Evolutionary conservation across 2,888 invertebrate genomes (phyloP).

Genomic region (Volucella bombylans): DNA sequence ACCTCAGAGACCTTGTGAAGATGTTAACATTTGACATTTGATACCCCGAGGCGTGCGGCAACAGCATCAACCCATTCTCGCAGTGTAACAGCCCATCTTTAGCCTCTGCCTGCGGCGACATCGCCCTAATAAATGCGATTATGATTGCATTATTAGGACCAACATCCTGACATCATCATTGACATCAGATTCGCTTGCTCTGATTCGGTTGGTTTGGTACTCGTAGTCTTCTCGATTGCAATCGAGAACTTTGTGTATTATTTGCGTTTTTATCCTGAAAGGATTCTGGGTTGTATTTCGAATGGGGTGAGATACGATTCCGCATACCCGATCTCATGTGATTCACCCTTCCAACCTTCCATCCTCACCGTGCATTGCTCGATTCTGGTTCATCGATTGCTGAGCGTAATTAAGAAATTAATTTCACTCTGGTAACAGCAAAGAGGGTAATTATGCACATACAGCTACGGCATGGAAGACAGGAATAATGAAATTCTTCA

Average conservation of each 20-base stretch:
- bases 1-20: constrained; percentile 46
- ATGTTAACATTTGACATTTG: constrained; percentile 74
- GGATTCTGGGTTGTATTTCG: constrained; percentile 56
- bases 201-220: neutral
- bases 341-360: constrained; percentile 5
- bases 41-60: constrained; percentile 51
- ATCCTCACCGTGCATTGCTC: neutral
- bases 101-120: constrained; percentile 16
- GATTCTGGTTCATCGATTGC: constrained; percentile 61
- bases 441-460: constrained; percentile 63
- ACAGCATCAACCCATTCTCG: constrained; percentile 63
- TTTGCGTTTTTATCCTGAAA: constrained; percentile 55
- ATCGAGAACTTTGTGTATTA: constrained; percentile 45
- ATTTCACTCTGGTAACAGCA: constrained; percentile 58
- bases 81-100: neutral
- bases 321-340: constrained; percentile 3
- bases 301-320: constrained; percentile 47
- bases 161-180: constrained; percentile 67
- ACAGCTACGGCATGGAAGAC: constrained; percentile 2
- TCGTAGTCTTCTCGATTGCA: constrained; percentile 44
- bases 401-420: constrained; percentile 67
- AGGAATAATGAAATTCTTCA: constrained; percentile 11
- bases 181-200: constrained; percentile 45
- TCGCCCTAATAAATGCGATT: constrained; percentile 69
- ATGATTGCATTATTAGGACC: constrained; percentile 72